phyloP scores from a whole-genome alignment of 2,113 vertebrate genomes.

The Gnathonemus longibarbis region DNA sequence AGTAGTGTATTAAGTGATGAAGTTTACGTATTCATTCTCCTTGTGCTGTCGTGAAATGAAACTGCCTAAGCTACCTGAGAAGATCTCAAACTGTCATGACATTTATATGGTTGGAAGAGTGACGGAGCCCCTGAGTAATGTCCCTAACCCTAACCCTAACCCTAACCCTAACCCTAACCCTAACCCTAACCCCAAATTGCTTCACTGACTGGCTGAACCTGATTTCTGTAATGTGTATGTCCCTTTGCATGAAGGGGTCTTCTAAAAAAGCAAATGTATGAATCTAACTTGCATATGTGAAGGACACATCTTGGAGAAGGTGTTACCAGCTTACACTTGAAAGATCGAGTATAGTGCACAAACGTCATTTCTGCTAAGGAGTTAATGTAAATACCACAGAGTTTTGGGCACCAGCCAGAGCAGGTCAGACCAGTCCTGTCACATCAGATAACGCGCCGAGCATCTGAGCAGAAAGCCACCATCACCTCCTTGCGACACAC shows the following conservation, averaged over 20 bases:
- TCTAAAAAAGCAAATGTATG: not conserved
- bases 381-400: not conserved
- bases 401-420: not conserved
- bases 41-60: not conserved
- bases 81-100: not conserved
- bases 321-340: not conserved
- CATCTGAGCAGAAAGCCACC: not conserved
- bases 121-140: not conserved
- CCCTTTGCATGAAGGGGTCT: not conserved
- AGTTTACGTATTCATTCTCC: no score
- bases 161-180: no score
- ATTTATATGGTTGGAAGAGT: not conserved
- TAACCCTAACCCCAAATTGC: not conserved
- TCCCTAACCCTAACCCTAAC: not conserved
- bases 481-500: not conserved
- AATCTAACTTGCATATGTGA: not conserved
- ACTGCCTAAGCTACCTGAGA: not conserved
- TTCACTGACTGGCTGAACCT: not conserved
- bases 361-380: not conserved
- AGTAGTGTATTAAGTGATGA: not conserved
- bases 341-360: not conserved
- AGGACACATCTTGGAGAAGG: not conserved
- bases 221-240: not conserved
- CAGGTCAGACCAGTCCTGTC: slow-evolving; percentile 8
- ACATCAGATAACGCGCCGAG: slow-evolving; percentile 4